phyloP scores from a whole-genome alignment of 35 echinoderm and acorn worm species.

The Holothuria glaberrima region DNA sequence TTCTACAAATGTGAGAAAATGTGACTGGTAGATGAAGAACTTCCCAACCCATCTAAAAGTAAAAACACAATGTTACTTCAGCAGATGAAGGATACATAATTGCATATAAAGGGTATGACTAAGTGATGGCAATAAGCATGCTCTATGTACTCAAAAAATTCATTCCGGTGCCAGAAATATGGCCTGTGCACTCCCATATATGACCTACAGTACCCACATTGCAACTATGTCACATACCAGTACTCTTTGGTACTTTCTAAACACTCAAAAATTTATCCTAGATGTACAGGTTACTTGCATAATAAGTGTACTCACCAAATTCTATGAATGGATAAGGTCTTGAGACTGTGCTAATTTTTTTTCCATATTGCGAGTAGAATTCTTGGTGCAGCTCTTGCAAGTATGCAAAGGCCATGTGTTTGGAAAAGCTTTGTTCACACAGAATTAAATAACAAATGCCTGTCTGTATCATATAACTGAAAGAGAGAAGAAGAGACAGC shows the following conservation, averaged over 20 bases:
- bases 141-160: no score
- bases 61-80: no score
- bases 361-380: conserved; percentile 91
- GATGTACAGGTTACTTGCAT: no score
- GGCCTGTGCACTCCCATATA: neutral
- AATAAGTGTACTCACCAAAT: conserved; percentile 77
- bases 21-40: no score
- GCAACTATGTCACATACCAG: neutral
- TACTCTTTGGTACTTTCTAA: neutral
- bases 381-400: conserved; percentile 97
- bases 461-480: conserved; percentile 89
- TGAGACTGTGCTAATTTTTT: conserved; percentile 85
- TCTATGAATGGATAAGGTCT: conserved; percentile 96
- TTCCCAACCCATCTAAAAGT: no score
- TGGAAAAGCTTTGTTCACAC: conserved; percentile 90
- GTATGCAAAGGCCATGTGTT: conserved; percentile 86
- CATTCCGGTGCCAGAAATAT: no score
- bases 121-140: no score
- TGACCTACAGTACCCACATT: neutral
- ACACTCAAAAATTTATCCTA: no score
- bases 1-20: no score
- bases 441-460: conserved; percentile 90
- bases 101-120: no score
- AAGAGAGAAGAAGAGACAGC: neutral
- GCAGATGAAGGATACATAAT: no score